Conservation (phyloP, 2,113 vertebrate species). For the Aptenodytes forsteri region DNA sequence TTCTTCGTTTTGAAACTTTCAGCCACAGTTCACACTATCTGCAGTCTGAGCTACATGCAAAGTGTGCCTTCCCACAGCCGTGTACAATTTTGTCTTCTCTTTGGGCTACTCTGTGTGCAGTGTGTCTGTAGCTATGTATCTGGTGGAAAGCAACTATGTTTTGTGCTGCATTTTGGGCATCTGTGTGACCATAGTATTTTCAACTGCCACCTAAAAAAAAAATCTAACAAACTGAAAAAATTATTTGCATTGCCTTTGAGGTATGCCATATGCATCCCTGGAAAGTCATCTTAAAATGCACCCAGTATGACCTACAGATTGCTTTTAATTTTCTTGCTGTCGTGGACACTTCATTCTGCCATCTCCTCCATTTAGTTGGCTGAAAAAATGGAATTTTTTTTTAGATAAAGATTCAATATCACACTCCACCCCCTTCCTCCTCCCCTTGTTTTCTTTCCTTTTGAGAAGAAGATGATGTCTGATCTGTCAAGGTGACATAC, state of each 20-base stretch:
- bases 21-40: neutral
- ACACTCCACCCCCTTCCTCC: neutral
- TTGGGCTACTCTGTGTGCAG: neutral
- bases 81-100: neutral
- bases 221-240: neutral
- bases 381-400: neutral
- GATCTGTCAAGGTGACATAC: neutral
- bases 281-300: neutral
- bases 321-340: neutral
- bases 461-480: neutral
- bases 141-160: neutral
- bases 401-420: neutral
- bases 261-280: neutral
- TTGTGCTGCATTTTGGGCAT: neutral
- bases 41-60: neutral
- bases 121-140: neutral
- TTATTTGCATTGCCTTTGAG: neutral
- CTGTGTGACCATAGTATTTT: accelerated
- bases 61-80: neutral
- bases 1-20: neutral
- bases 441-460: neutral
- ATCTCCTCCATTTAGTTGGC: neutral
- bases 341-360: neutral
- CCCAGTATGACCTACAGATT: neutral
- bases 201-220: neutral